phyloP scores from a whole-genome alignment of 2,113 vertebrate species.

The Blennius ocellaris region DNA sequence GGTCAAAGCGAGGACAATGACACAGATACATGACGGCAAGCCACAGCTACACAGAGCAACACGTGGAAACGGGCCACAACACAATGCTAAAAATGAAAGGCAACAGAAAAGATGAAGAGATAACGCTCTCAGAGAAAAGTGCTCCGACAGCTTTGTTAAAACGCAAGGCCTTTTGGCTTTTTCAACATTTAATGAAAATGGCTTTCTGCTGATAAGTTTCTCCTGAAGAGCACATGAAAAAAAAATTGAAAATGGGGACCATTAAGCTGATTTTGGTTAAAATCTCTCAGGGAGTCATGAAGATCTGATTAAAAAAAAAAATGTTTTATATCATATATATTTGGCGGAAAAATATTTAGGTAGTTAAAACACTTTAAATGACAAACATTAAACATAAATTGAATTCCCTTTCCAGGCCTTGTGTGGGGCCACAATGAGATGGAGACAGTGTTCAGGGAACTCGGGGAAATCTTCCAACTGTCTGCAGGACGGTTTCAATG shows the following conservation, averaged over 20 bases:
- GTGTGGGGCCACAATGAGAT: not conserved
- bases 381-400: not conserved
- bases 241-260: not conserved
- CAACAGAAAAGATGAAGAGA: constrained; percentile 45
- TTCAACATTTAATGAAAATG: no score
- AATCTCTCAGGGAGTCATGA: not conserved
- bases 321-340: no score
- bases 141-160: constrained; percentile 8
- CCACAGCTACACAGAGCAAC: constrained; percentile 39
- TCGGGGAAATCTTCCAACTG: not conserved
- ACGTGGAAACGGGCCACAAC: constrained; percentile 13
- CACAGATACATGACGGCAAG: constrained; percentile 51
- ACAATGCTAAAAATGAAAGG: constrained; percentile 49
- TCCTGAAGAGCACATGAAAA: not conserved
- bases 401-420: not conserved
- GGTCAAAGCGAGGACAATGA: constrained; percentile 45
- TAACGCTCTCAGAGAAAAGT: not conserved
- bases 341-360: no score
- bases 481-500: constrained; percentile 3
- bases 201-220: no score
- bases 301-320: no score
- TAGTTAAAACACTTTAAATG: no score
- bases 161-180: not conserved
- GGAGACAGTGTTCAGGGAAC: not conserved
- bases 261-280: not conserved